Evolutionary conservation across 2,113 vertebrate species (phyloP), one percentile per base, ranked within the genome.

Genomic region (Cephalophus harveyi): DNA sequence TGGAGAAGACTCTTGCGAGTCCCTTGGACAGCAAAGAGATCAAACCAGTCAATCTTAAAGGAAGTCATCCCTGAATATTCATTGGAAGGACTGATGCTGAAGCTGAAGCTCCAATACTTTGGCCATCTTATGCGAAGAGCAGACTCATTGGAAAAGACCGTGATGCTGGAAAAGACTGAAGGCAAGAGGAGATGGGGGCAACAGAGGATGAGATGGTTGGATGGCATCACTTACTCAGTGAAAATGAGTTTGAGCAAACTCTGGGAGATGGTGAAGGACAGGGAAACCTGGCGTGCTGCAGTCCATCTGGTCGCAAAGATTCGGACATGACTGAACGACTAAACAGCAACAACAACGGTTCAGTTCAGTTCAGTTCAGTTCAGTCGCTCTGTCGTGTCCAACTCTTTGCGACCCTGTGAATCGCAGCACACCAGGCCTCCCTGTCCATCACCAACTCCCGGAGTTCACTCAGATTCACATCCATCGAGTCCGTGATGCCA

Each of bases 311-410:
- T 71, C 0, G 0, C 19, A 71, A 12, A 71, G 67, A 71, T 6
- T 40, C n/a, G 1, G 1, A 11, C n/a, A 6, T 71, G n/a, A 40
- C n/a, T 40, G 67, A 40, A 40, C 0, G 0, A 23, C 67, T 71
- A 10, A 71, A 71, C 5, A 71, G n/a, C 67, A 40, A 71, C n/a
- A 71, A 36, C n/a, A 40, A 3, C 23, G n/a, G n/a, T 6, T 71
- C 50, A 52, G 50, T 52, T 52, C 50, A 52, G 50, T 15, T n/a
- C n/a, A n/a, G n/a, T 50, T 14, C 48, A 50, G 13, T 50, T 50
- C 50, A 15, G 50, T 15, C 15, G 0, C 50, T 52, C 50, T 16
- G 15, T 52, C 50, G 1, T 52, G 50, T 52, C 50, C 5, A 1
- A 16, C 50, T 52, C 50, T 52, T 52, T 52, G 15, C 5, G 14